phyloP scores from a whole-genome alignment of 2,113 vertebrate genomes.

The Alosa alosa region DNA sequence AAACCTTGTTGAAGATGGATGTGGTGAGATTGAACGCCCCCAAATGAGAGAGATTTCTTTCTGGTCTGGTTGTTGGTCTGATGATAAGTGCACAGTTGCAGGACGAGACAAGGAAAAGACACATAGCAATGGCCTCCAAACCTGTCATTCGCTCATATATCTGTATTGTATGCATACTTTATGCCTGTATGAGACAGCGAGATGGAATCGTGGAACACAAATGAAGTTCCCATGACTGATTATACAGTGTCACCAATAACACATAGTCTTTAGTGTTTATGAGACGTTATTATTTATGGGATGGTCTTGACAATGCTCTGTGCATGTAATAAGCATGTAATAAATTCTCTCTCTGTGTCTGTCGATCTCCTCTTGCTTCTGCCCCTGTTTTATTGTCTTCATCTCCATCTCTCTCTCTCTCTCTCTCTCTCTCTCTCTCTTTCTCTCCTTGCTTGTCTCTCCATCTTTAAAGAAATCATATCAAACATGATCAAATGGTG shows the following conservation, averaged over 20 bases:
- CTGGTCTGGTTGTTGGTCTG: neutral
- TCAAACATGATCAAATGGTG: no score
- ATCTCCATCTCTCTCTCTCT: neutral
- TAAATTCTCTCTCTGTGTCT: neutral
- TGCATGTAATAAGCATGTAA: neutral
- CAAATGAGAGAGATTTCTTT: no score
- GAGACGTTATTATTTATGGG: neutral
- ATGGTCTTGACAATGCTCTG: neutral
- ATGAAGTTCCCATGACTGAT: neutral
- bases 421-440: neutral
- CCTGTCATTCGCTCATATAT: neutral
- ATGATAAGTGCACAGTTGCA: neutral
- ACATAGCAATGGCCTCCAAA: neutral
- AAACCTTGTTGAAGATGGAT: no score
- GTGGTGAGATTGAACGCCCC: no score
- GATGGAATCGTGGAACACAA: neutral
- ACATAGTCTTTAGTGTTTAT: neutral
- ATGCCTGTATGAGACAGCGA: neutral
- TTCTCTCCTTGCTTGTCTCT: neutral
- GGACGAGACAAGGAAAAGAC: neutral
- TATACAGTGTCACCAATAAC: neutral
- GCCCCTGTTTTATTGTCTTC: neutral
- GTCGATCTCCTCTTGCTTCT: neutral
- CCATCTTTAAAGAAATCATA: no score
- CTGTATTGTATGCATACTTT: neutral